Conservation (phyloP, 2,797 vertebrate species). For the Coregonus suidteri region DNA sequence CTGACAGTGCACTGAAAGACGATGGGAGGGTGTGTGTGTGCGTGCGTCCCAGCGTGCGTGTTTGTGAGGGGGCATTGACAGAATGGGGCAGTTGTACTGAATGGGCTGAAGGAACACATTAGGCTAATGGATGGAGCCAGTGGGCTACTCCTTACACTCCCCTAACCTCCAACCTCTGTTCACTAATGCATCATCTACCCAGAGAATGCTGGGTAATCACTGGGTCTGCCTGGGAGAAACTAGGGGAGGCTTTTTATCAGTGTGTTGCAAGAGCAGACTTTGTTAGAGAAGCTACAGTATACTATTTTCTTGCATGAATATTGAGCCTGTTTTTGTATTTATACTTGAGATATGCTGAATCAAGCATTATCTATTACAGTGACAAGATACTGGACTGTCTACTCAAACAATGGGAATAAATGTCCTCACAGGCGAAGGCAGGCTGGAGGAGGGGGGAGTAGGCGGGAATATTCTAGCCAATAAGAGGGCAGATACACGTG, state of each 20-base stretch:
- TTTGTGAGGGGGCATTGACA: not conserved
- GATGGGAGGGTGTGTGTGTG: not conserved
- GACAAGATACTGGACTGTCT: too few relatives aligned
- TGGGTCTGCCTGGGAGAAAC: constrained; percentile 23
- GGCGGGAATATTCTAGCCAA: too few relatives aligned
- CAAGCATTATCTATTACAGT: too few relatives aligned
- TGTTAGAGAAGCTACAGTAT: not conserved
- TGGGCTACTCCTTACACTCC: constrained; percentile 39
- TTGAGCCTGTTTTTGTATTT: not conserved
- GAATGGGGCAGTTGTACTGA: constrained; percentile 29
- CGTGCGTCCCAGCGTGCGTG: too few relatives aligned
- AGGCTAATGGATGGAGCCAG: constrained; percentile 67
- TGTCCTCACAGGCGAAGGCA: too few relatives aligned
- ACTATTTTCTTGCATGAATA: not conserved
- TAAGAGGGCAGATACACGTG: too few relatives aligned
- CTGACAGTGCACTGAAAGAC: not conserved
- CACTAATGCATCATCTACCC: constrained; percentile 58
- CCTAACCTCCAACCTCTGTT: constrained; percentile 41
- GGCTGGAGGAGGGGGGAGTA: too few relatives aligned
- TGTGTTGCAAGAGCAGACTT: constrained; percentile 14
- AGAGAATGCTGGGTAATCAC: constrained; percentile 33
- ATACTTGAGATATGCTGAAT: too few relatives aligned
- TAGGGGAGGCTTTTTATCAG: constrained; percentile 34
- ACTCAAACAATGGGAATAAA: too few relatives aligned
- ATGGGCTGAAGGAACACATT: constrained; percentile 53